A percentile compares a stretch with the other conserved stretches of the same genome.
phyloP scores from a whole-genome alignment of 1,140 invertebrate species.

The Teleogryllus occipitalis region DNA sequence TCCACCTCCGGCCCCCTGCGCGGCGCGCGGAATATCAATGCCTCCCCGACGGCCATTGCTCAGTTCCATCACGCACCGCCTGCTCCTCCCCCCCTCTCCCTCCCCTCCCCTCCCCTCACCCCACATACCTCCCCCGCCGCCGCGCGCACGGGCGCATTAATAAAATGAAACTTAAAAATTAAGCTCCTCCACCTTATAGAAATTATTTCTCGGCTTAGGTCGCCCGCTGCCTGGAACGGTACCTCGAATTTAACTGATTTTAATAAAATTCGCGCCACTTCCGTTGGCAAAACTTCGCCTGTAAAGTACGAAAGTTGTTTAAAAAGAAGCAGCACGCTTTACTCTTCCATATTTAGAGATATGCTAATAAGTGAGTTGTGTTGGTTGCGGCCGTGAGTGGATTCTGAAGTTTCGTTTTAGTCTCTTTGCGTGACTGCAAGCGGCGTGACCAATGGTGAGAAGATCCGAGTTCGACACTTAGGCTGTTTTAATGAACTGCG shows the following conservation, averaged over 20 bases:
- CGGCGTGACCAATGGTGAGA: too few species aligned
- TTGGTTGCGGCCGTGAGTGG: background rate
- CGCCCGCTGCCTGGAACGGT: background rate
- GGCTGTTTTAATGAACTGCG: too few species aligned
- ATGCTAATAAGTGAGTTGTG: background rate
- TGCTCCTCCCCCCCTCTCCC: too few species aligned
- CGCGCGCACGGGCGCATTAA: background rate
- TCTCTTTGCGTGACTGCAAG: too few species aligned
- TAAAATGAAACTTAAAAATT: slow-evolving; percentile 6
- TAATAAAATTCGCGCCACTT: background rate
- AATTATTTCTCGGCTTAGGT: background rate
- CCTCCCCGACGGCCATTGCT: background rate
- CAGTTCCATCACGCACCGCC: background rate
- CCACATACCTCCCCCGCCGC: background rate
- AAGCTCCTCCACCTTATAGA: background rate
- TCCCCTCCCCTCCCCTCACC: background rate
- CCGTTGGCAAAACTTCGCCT: background rate
- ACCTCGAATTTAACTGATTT: background rate
- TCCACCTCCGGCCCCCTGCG: too few species aligned
- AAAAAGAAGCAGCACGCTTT: background rate
- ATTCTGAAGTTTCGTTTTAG: background rate
- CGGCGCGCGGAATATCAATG: background rate
- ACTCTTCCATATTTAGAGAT: background rate
- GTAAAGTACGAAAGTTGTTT: background rate
- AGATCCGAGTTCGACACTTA: too few species aligned